Conservation (phyloP, 2,888 invertebrate species). For the Acheta domesticus region DNA sequence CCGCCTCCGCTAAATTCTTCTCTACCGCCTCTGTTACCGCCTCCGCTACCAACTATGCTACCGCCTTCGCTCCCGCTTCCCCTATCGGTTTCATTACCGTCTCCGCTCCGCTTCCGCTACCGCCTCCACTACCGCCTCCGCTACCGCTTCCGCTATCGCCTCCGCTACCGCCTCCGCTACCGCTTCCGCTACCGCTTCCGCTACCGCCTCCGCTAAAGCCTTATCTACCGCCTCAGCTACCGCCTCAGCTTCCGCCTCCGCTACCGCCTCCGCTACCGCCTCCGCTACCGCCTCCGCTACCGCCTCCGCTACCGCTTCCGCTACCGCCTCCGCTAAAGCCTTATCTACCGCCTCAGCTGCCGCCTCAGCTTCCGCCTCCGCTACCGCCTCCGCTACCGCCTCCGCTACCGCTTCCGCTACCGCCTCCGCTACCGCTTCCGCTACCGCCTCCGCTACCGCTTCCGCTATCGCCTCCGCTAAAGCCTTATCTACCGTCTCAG, state of each 20-base stretch:
- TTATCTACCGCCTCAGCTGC: too few relatives aligned
- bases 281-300: constrained; percentile 11
- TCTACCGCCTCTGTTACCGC: too few relatives aligned
- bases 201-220: neutral
- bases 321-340: too few relatives aligned
- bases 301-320: neutral
- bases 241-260: neutral
- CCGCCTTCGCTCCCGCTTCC: too few relatives aligned
- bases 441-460: neutral
- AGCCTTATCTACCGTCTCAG: neutral
- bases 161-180: constrained; percentile 4
- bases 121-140: neutral
- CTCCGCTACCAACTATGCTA: too few relatives aligned
- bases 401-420: neutral
- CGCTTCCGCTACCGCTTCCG: neutral
- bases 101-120: too few relatives aligned
- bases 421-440: neutral
- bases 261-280: constrained; percentile 18
- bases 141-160: neutral
- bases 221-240: neutral
- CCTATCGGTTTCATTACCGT: too few relatives aligned
- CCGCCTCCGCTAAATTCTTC: too few relatives aligned
- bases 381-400: neutral
- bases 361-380: too few relatives aligned
- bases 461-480: neutral